Conservation (phyloP, 2,888 invertebrate species). For the Clitarchus hookeri region DNA sequence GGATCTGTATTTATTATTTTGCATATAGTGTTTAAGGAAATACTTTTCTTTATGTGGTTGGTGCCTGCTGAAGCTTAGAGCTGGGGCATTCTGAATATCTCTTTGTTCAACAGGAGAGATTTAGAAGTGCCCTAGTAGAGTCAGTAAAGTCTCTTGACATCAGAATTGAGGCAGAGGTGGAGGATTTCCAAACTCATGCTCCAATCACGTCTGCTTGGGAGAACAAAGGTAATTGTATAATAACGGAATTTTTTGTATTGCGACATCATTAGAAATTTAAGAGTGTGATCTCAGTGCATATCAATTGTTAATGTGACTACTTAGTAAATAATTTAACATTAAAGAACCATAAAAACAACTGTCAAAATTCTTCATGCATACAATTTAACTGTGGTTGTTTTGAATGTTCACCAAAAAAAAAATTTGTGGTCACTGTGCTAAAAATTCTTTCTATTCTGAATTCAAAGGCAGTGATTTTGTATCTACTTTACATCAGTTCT, state of each 20-base stretch:
- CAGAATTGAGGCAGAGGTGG: constrained; percentile 67
- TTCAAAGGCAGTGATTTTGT: too few relatives aligned
- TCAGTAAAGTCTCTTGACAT: constrained; percentile 74
- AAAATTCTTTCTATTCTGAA: too few relatives aligned
- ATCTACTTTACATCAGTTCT: too few relatives aligned
- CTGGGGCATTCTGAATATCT: background rate
- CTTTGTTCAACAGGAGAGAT: constrained; percentile 59
- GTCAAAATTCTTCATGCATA: too few relatives aligned
- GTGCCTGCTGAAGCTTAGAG: background rate
- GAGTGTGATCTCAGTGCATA: background rate
- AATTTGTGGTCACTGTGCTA: too few relatives aligned
- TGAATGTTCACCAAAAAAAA: too few relatives aligned
- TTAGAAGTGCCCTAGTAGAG: constrained; percentile 70
- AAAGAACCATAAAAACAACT: too few relatives aligned
- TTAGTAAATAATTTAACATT: too few relatives aligned
- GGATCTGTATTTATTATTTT: too few relatives aligned
- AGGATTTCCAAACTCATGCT: constrained; percentile 69
- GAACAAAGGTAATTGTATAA: constrained; percentile 43
- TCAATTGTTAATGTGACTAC: too few relatives aligned
- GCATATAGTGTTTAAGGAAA: background rate
- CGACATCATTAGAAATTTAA: background rate
- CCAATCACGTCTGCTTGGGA: constrained; percentile 66
- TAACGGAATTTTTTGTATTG: background rate
- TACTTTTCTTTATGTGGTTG: background rate
- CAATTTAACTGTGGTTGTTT: too few relatives aligned